A percentile compares a stretch with the other conserved stretches of the same genome.
Evolutionary conservation across 2,113 vertebrate genomes (phyloP).

Genomic region (Globicephala melas): DNA sequence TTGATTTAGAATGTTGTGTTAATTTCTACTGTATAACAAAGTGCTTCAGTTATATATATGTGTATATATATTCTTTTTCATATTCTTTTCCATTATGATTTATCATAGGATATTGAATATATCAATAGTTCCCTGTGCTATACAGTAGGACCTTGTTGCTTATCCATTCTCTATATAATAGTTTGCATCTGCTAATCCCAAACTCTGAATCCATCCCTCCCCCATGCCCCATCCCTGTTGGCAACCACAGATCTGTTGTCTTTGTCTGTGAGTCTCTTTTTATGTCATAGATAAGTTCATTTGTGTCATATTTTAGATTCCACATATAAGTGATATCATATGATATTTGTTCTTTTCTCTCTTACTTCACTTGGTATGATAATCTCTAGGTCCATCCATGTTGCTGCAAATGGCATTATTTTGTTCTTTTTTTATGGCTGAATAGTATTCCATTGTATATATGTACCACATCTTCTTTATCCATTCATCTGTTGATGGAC

Average conservation of each 20-base stretch:
- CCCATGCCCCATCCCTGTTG: background rate
- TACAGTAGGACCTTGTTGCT: background rate
- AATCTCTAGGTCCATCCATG: background rate
- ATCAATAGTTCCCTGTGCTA: no score
- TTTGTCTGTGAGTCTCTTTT: background rate
- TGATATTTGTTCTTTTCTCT: background rate
- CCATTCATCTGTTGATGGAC: background rate
- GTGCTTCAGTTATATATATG: background rate
- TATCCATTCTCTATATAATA: background rate
- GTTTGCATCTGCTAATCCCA: background rate
- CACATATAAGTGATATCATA: background rate
- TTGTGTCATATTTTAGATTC: background rate
- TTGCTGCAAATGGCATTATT: background rate
- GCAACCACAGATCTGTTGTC: background rate
- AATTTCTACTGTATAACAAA: background rate
- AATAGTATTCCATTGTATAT: background rate
- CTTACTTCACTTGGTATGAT: background rate
- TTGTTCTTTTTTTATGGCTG: background rate
- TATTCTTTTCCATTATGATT: background rate
- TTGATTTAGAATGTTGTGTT: background rate
- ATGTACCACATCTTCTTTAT: background rate
- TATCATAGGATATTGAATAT: background rate
- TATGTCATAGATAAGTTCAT: background rate
- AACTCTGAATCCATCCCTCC: background rate
- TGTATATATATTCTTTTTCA: background rate